Conservation (phyloP, 2,797 vertebrate genomes). For the Enteromius radiatus region DNA sequence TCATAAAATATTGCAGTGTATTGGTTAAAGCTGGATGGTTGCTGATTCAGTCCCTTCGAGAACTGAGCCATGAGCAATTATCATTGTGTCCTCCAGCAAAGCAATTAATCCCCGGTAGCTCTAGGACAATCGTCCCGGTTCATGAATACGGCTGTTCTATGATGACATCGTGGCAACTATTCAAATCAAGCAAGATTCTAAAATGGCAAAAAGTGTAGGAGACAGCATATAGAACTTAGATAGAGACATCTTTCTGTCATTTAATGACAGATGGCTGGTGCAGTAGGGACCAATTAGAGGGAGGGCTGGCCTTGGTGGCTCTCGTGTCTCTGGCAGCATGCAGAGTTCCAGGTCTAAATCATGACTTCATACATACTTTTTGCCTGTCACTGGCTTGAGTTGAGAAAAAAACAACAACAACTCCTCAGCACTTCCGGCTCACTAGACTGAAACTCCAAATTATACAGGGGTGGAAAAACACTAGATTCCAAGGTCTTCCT, state of each 20-base stretch:
- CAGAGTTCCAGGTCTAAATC: constrained; percentile 40
- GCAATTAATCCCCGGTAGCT: constrained; percentile 28
- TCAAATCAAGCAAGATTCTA: background rate
- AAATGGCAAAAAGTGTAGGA: constrained; percentile 18
- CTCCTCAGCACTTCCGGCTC: constrained; percentile 26
- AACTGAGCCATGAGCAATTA: constrained; percentile 28
- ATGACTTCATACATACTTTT: constrained; percentile 48
- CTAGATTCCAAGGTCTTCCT: constrained; percentile 23
- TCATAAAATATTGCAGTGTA: background rate
- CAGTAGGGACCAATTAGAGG: constrained; percentile 59
- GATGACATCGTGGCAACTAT: background rate
- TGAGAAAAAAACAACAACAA: constrained; percentile 27
- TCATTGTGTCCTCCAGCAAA: constrained; percentile 25
- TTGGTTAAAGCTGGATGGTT: background rate
- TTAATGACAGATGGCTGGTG: constrained; percentile 47
- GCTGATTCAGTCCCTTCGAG: constrained; percentile 7
- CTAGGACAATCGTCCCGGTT: background rate
- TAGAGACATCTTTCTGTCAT: constrained; percentile 29
- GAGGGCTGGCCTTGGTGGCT: constrained; percentile 37
- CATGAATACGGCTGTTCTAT: background rate
- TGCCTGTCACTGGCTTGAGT: constrained; percentile 26
- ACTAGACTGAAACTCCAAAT: constrained; percentile 29
- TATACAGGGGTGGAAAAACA: constrained; percentile 13
- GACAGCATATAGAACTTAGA: constrained; percentile 7
- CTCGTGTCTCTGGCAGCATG: constrained; percentile 44